A percentile compares a stretch with the other conserved stretches of the same genome.
phyloP scores from a whole-genome alignment of 2,113 vertebrate species.

The Alectura lathami region DNA sequence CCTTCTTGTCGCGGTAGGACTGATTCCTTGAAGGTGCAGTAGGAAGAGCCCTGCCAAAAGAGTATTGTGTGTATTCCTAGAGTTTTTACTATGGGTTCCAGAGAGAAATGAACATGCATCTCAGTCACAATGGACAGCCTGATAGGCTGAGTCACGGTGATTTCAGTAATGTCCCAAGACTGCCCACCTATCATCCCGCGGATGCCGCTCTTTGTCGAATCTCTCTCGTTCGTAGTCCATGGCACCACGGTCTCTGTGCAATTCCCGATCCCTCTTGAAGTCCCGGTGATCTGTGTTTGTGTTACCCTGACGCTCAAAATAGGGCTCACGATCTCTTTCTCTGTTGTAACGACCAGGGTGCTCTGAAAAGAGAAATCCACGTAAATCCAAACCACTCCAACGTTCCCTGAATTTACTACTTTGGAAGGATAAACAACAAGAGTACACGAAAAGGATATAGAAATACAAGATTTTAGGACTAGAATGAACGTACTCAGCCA shows the following conservation, averaged over 20 bases:
- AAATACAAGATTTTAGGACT: background rate
- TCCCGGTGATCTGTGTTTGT: constrained; percentile 87
- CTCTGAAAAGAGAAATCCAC: constrained; percentile 73
- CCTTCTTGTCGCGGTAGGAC: constrained; percentile 88
- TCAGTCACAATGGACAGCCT: background rate
- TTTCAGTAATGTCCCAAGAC: background rate
- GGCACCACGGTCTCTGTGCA: constrained; percentile 78
- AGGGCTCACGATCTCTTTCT: constrained; percentile 84
- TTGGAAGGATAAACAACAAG: background rate
- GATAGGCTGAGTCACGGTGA: background rate
- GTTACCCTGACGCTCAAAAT: constrained; percentile 88
- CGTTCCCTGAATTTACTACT: background rate
- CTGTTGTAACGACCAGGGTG: constrained; percentile 86
- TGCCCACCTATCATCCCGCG: constrained; percentile 87
- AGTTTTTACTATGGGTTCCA: background rate
- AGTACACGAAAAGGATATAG: background rate
- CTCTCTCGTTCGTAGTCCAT: constrained; percentile 90
- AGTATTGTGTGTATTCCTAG: background rate
- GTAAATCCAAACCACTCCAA: constrained; percentile 23
- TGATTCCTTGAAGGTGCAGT: constrained; percentile 75
- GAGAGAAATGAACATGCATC: background rate
- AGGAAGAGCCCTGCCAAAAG: constrained; percentile 73
- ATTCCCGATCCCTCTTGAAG: constrained; percentile 88
- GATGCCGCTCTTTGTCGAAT: constrained; percentile 89
- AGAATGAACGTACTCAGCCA: background rate